Base-by-base conservation (phyloP, 2,113 vertebrate species). In the Columba janthina region DNA sequence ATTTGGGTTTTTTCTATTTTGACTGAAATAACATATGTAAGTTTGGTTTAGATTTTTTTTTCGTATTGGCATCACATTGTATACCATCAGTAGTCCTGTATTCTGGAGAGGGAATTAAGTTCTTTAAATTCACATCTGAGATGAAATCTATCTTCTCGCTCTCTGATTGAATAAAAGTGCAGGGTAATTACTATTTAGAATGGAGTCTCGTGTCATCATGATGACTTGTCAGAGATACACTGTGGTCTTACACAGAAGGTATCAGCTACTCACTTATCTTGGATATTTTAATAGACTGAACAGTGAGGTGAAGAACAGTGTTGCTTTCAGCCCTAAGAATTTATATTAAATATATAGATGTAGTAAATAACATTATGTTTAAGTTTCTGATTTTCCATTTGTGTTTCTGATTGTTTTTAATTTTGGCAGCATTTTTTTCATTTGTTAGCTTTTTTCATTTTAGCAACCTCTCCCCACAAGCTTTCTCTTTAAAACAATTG, bases 191-290 rank as follows among this genome's bases (percentile, higher is more conserved):
- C 58, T 89, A 2, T 83, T 78, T 65, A 76, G 70, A 91, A 62
- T 89, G 42, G 56, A 65, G 38, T 85, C 54, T 76, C 40, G 78
- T 89, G 77, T 89, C 70, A 56, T 91, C 34, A 10, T 32, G 66
- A 73, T 95, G 89, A 56, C 66, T 88, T 89, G 78, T 81, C 80
- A 91, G 53, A 87, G 73, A 67, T 67, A 83, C 90, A 48, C 29
- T 75, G 26, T 71, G 53, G 62, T 92, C 57, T 64, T 79, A 42
- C 12, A n/a, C 50, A 73, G 61, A 34, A 58, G 44, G 24, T 66
- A 85, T 89, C 66, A 76, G 62, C 85, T 82, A 8, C 75, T 91
- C 53, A 25, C 36, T 87, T 90, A 81, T 60, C 73, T 69, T 34
- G 32, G 50, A 34, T 85, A 66, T 93, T 88, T 95, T 93, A 94